Conservation (phyloP, 2,113 vertebrate genomes). For the Nycticorax nycticorax region DNA sequence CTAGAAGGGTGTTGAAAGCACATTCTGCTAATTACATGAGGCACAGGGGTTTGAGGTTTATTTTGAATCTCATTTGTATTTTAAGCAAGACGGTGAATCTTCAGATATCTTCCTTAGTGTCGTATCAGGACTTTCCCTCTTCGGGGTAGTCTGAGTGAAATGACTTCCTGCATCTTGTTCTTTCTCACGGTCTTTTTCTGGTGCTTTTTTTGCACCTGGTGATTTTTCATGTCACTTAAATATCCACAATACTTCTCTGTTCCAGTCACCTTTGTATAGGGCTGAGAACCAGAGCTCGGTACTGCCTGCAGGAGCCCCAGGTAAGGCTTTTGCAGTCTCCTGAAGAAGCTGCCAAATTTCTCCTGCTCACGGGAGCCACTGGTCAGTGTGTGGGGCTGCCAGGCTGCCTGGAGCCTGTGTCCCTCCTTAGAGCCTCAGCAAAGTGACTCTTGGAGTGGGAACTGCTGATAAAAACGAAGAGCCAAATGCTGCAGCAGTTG, state of each 20-base stretch:
- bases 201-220: neutral
- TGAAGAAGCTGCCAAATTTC: neutral
- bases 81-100: neutral
- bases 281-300: neutral
- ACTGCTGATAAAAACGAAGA: neutral
- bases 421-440: neutral
- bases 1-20: neutral
- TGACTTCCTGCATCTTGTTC: neutral
- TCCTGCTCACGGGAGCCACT: accelerated
- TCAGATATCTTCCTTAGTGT: neutral
- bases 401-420: neutral
- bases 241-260: neutral
- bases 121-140: neutral
- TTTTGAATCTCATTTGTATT: neutral
- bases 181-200: neutral
- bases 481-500: neutral
- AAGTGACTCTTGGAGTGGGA: neutral
- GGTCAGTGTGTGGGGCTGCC: accelerated
- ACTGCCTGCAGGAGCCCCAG: neutral
- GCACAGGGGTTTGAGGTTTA: neutral
- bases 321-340: neutral
- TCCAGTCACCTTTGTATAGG: neutral
- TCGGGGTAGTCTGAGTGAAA: neutral
- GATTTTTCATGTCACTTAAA: neutral
- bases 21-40: neutral